Conservation (phyloP, 1,140 invertebrate genomes). For the Eumeta japonica region DNA sequence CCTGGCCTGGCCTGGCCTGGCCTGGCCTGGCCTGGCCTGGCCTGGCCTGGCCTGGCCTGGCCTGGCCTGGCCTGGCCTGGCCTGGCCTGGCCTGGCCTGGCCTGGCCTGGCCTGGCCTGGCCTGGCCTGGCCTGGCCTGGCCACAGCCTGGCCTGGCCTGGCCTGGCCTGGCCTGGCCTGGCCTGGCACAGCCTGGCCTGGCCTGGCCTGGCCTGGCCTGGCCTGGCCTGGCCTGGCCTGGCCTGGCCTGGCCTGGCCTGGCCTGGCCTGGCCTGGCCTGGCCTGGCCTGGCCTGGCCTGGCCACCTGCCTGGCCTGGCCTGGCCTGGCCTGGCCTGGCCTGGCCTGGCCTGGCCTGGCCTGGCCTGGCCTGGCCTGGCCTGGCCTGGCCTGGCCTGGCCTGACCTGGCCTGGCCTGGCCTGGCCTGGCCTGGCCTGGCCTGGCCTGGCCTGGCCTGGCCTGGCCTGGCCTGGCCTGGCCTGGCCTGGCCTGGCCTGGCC, state of each 20-base stretch:
- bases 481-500: constrained; percentile 1
- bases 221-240: constrained; percentile 3
- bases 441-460: constrained; percentile 1
- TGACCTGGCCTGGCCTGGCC: constrained; percentile 1
- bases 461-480: constrained; percentile 1
- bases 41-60: constrained; percentile 1
- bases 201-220: constrained; percentile 2
- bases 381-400: constrained; percentile 1
- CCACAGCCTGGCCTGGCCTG: no score
- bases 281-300: constrained; percentile 6
- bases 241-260: constrained; percentile 1
- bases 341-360: constrained; percentile 12
- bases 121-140: constrained; percentile 3
- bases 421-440: constrained; percentile 1
- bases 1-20: constrained; percentile 1
- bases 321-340: constrained; percentile 1
- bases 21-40: constrained; percentile 1
- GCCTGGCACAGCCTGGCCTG: no score
- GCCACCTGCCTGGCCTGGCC: background rate
- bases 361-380: constrained; percentile 4
- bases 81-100: constrained; percentile 1
- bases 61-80: constrained; percentile 1
- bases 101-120: constrained; percentile 1
- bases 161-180: constrained; percentile 3
- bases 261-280: constrained; percentile 1